Evolutionary conservation across 2,113 vertebrate genomes (phyloP).

Genomic region (Menura novaehollandiae): DNA sequence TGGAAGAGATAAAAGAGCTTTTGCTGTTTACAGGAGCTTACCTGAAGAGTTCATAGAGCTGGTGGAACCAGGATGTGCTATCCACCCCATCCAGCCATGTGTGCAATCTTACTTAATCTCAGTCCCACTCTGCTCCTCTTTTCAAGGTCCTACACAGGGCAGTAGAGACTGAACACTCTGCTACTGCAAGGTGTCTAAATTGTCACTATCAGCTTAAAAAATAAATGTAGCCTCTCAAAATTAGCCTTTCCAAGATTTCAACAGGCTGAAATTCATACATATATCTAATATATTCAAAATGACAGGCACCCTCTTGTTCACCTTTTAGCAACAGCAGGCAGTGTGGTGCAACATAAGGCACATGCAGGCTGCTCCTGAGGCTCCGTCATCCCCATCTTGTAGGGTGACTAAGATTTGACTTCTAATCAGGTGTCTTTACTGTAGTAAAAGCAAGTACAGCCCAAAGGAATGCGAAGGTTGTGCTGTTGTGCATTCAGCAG

Average conservation of each 20-base stretch:
- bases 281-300: not conserved
- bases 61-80: not conserved
- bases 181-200: not conserved
- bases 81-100: rapidly evolving
- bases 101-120: not conserved
- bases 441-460: not conserved
- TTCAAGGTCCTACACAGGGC: not conserved
- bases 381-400: not conserved
- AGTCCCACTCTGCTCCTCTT: not conserved
- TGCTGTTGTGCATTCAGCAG: not conserved
- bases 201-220: not conserved
- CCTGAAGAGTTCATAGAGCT: not conserved
- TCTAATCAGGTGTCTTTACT: not conserved
- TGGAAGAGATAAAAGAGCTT: not conserved
- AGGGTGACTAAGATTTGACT: not conserved
- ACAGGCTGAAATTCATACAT: not conserved
- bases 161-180: not conserved
- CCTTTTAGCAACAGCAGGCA: not conserved
- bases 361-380: not conserved
- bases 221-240: not conserved
- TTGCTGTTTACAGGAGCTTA: not conserved
- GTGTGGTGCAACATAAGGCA: not conserved
- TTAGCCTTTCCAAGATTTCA: not conserved
- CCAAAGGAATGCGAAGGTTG: not conserved
- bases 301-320: not conserved